Base-by-base conservation (phyloP, 2,888 invertebrate genomes). In the Drosophila rellima region DNA sequence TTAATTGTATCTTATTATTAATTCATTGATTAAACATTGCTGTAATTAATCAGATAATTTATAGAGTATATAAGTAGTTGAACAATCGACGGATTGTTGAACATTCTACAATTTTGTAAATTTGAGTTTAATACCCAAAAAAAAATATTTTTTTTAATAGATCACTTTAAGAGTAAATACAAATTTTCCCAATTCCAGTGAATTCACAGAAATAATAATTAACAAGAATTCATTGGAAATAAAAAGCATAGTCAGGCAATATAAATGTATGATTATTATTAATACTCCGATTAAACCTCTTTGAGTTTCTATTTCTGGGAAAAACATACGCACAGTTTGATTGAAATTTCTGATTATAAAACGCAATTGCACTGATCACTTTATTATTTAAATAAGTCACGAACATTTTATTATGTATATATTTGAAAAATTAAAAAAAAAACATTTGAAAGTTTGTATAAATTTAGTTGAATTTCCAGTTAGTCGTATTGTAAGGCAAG, bases 401-500 rank as follows among this genome's bases (percentile, higher is more conserved):
- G n/a, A 18, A 33, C 26, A 51, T 29, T 29, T 15, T 29, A 47
- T 29, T 31, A n/a, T 31, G 11, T 29, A 20, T 35, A 8, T 5
- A 20, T 45, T 33, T 17, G n/a, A 4, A 15, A 23, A 33, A 55
- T 55, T 20, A 2, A 42, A 23, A 23, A 33, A 31, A 42, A 17
- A 7, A 4, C 33, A 20, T 40, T 20, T 44, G 3, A 23, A 20
- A 51, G 37, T 59, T 26, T 33, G 0, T 2, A 11, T 18, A 2
- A 48, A 26, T 35, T 29, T 11, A 26, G 42, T 17, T 31, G 37
- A 17, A 29, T 68, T 63, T 48, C 31, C 55, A 48, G 62, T 55
- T 56, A 54, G 13, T 54, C 40, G 33, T 39, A 51, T 65, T 29
- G 39, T 37, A 33, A 35, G 37, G 33, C 31, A 44, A 60, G 55